Base-by-base conservation (phyloP, 2,888 invertebrate genomes). In the Diploptera punctata region DNA sequence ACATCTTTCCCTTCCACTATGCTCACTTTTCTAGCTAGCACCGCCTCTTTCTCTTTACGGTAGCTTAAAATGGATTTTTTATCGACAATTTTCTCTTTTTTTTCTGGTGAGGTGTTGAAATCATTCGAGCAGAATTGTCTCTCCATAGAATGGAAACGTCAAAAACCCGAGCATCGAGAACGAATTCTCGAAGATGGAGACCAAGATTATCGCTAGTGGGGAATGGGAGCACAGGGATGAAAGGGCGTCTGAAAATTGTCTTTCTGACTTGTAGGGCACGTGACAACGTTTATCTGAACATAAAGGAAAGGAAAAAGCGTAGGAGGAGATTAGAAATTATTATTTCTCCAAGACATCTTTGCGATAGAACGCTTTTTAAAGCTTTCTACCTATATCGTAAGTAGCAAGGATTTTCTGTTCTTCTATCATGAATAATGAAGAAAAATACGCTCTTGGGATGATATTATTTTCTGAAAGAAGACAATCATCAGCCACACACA, bases 71-170 rank as follows among this genome's bases (percentile, higher is more conserved):
- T 19, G 29, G 31, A 31, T 29, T 54, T 57, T 57, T 57, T 57
- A 57, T 57, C 57, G 57, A 57, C 31, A 18, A 57, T 57, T 57
- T 57, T 57, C 57, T 29, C 13, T 24, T 52, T 13, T 57, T 29
- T 57, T 57, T n/a, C n/a, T 47, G 10, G 16, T n/a, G 31, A 29
- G 18, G 57, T 57, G 57, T 57, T 57, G n/a, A 57, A 29, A 57
- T 57, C 57, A 57, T 57, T 57, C 26, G 57, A 57, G 57, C 57
- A 57, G 57, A 57, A 31, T 57, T 57, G 57, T 57, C 57, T 57
- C 57, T 57, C 29, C 31, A 19, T 31, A 57, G 57, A 57, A 57
- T 57, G 57, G 57, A 57, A 57, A 57, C 57, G 57, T 57, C 57
- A 57, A 57, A 57, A 52, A 57, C 26, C 57, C 57, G 29, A 57